These are phyloP conservation scores for Macrophya annulata DNA, from an alignment of 2,888 invertebrate species.

Conservation along the genomic window DNA sequence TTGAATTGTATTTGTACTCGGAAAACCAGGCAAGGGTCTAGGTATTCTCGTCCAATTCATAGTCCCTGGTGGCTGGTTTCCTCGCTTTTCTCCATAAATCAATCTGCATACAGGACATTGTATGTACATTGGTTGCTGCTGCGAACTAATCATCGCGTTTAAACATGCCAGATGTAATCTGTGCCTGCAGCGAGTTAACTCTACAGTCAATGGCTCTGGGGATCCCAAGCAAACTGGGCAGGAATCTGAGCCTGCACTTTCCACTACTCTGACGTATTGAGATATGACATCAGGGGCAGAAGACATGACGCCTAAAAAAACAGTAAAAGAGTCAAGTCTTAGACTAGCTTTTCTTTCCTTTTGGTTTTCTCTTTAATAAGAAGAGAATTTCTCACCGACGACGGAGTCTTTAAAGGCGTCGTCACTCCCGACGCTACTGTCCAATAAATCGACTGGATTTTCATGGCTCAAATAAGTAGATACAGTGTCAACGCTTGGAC, in stretches of 20 bases:
- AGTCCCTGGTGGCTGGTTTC: slow-evolving; percentile 91
- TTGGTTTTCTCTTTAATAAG: neutral
- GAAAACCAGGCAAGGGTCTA: slow-evolving; percentile 86
- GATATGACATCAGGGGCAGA: slow-evolving; percentile 85
- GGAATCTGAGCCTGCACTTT: slow-evolving; percentile 85
- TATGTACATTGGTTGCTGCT: slow-evolving; percentile 85
- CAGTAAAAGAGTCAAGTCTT: neutral
- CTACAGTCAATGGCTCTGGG: slow-evolving; percentile 82
- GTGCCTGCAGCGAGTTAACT: slow-evolving; percentile 89
- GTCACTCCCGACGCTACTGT: slow-evolving; percentile 88
- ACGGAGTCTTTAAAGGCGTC: slow-evolving; percentile 84
- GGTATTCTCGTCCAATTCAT: slow-evolving; percentile 91
- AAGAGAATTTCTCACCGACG: slow-evolving; percentile 77
- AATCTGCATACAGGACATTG: slow-evolving; percentile 94
- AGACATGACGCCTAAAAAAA: slow-evolving; percentile 79
- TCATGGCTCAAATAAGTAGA: slow-evolving; percentile 94
- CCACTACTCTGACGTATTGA: slow-evolving; percentile 86
- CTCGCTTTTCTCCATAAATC: slow-evolving; percentile 90
- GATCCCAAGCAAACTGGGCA: slow-evolving; percentile 87
- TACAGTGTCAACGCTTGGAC: slow-evolving; percentile 93
- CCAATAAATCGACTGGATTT: slow-evolving; percentile 87
- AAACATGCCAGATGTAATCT: slow-evolving; percentile 91
- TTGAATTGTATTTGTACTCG: slow-evolving; percentile 88
- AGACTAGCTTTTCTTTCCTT: neutral
- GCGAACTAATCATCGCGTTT: slow-evolving; percentile 87